Evolutionary conservation across 2,797 vertebrate genomes (phyloP), one percentile per base, ranked within the genome.

Genomic region (Oceanodroma leucorhoa): DNA sequence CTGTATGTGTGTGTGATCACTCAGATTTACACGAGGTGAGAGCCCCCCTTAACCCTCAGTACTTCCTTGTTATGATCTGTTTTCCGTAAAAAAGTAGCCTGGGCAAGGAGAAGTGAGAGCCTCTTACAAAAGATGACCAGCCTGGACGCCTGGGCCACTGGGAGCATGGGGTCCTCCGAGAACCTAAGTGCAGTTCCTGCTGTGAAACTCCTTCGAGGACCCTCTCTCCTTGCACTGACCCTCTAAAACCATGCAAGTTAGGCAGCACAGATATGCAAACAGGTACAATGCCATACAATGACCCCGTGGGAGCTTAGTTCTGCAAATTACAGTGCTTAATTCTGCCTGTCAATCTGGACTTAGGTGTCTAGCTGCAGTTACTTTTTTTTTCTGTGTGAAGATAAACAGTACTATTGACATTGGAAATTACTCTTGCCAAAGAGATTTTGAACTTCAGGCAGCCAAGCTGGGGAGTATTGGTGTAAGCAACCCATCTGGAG

Each of bases 331-430:
- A 22, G 10, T 5, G 43, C 54, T 72, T 70, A 38, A 73, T 95
- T 72, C 76, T 86, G 40, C 66, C 57, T 29, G 38, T 78, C 71
- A 46, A 5, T 67, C 55, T 40, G 64, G 40, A 38, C 62, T 87
- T 70, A 66, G 64, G 40, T 58, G 18, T 50, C 32, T 92, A 69
- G 62, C 48, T 78, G 53, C 54, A 66, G 51, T 51, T 51, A 19
- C 22, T 60, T 61, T 57, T 62, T 62, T 54, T 50, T 75, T 32
- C 61, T 73, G 20, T 53, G 46, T 84, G 83, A 96, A 88, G 81
- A 77, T 83, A 95, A 97, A 91, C 91, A 89, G 60, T 53, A 5
- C 73, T 76, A 71, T 84, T 91, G 93, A 87, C 91, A 71, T 2
- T 70, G 48, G 81, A 81, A 94, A 91, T 94, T 62, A 91, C 62